A percentile compares a stretch with the other conserved stretches of the same genome.
Evolutionary conservation across 2,888 invertebrate species (phyloP).

Genomic region (Drosophila phalerata): DNA sequence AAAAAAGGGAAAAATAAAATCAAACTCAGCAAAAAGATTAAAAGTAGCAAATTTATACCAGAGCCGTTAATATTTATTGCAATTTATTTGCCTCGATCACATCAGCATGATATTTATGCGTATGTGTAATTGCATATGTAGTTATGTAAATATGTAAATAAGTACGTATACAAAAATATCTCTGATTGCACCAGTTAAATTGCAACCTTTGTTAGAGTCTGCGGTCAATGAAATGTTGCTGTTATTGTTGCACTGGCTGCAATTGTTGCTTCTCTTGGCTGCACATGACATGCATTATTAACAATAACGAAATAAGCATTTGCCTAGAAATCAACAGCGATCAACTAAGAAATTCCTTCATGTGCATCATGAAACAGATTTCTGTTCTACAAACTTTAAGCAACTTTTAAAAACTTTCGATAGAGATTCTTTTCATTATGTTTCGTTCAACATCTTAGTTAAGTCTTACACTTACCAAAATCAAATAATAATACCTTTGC

Average conservation of each 20-base stretch:
- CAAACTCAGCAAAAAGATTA: conserved; percentile 35
- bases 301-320: conserved; percentile 1
- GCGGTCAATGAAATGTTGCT: conserved; percentile 32
- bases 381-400: not conserved
- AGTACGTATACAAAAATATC: not conserved
- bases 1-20: conserved; percentile 17
- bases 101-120: conserved; percentile 26
- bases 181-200: conserved; percentile 31
- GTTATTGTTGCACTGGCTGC: conserved; percentile 8
- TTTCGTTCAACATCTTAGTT: too few species aligned
- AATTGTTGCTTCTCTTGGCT: conserved; percentile 9
- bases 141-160: conserved; percentile 3
- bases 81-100: conserved; percentile 39
- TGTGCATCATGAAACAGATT: too few species aligned
- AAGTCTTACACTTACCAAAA: not conserved
- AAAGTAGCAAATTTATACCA: conserved; percentile 61
- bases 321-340: not conserved
- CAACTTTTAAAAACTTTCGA: too few species aligned
- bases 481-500: not conserved
- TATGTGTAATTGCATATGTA: conserved; percentile 6
- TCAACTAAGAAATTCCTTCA: not conserved
- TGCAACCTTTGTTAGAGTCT: conserved; percentile 51
- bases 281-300: conserved; percentile 13
- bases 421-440: too few species aligned
- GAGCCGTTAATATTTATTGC: conserved; percentile 61